Base-by-base conservation (phyloP, 2,888 invertebrate species). In the Hemistola chrysoprasaria region DNA sequence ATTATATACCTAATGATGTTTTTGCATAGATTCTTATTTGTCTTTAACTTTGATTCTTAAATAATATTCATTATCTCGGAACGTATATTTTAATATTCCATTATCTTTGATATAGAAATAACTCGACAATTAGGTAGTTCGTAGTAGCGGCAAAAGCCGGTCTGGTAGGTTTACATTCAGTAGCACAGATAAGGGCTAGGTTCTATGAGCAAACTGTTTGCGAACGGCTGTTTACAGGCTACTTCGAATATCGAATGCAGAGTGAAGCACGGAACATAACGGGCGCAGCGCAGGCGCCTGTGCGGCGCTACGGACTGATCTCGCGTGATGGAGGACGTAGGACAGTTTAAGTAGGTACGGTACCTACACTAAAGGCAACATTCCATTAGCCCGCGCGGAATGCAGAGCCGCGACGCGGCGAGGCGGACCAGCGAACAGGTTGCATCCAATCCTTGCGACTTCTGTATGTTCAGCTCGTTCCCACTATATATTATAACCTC, bases 341-440 rank as follows among this genome's bases (percentile, higher is more conserved):
- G 78, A 76, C 70, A 65, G 72, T 68, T n/a, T n/a, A n/a, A n/a
- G 71, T 70, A 66, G 73, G 70, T 85, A 83, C 83, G 84, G 84
- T 86, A 84, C 82, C 75, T 77, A 75, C 68, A 65, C 61, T 59
- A 3, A 69, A 71, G 79, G 78, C 83, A 82, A 85, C 87, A 87
- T 87, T 86, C 87, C 71, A 3, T 16, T 4, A 71, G 70, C 77
- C 66, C 67, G 76, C 65, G 63, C 76, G 82, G 82, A 80, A 86
- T 82, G 82, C 72, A 70, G n/a, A n/a, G n/a, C n/a, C n/a, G 69
- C 67, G 67, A 63, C 72, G 71, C 73, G 74, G 78, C 67, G 67
- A 63, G 72, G 71, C 73, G 74, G 78, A 78, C 78, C 81, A 77
- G 72, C 72, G 71, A 84, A 85, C 85, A 83, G 83, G 83, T 82